phyloP scores from a whole-genome alignment of 2,888 invertebrate genomes.

The Megaustenia siamemsis region DNA sequence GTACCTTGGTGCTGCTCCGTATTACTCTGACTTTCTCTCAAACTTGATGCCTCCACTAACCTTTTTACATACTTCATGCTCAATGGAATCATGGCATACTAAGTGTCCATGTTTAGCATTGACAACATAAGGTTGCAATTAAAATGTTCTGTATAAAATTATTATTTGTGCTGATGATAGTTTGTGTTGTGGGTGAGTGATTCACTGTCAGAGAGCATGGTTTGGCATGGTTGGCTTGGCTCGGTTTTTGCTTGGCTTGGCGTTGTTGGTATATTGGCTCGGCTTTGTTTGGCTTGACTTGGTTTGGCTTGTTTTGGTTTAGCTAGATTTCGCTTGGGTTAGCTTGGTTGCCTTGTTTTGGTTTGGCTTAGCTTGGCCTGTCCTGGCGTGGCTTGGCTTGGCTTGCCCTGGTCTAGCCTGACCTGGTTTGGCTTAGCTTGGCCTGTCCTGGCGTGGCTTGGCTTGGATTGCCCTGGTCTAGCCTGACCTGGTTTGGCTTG shows the following conservation, averaged over 20 bases:
- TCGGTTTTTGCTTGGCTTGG: slow-evolving; percentile 2
- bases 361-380: slow-evolving; percentile 8
- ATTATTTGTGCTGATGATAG: too few relatives aligned
- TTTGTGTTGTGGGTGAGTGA: too few relatives aligned
- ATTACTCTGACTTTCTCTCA: too few relatives aligned
- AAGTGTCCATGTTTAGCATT: too few relatives aligned
- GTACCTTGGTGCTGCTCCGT: too few relatives aligned
- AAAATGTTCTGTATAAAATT: too few relatives aligned
- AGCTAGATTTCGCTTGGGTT: not conserved
- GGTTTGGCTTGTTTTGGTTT: not conserved
- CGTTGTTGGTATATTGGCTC: not conserved
- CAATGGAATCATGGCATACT: too few relatives aligned
- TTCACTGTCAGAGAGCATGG: too few relatives aligned
- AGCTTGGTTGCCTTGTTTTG: not conserved
- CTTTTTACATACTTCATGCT: too few relatives aligned
- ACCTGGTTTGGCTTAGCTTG: slow-evolving; percentile 13
- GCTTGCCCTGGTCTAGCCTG: slow-evolving; percentile 4
- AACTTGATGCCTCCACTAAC: too few relatives aligned
- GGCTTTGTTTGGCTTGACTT: not conserved
- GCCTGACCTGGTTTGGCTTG: slow-evolving; percentile 11
- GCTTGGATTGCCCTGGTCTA: slow-evolving; percentile 14
- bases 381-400: slow-evolving; percentile 9
- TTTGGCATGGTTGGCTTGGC: not conserved
- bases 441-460: slow-evolving; percentile 23
- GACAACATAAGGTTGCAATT: too few relatives aligned